These are phyloP conservation scores for Paramormyrops hopkinsi DNA, from an alignment of 2,797 vertebrate species.

Conservation along the genomic window DNA sequence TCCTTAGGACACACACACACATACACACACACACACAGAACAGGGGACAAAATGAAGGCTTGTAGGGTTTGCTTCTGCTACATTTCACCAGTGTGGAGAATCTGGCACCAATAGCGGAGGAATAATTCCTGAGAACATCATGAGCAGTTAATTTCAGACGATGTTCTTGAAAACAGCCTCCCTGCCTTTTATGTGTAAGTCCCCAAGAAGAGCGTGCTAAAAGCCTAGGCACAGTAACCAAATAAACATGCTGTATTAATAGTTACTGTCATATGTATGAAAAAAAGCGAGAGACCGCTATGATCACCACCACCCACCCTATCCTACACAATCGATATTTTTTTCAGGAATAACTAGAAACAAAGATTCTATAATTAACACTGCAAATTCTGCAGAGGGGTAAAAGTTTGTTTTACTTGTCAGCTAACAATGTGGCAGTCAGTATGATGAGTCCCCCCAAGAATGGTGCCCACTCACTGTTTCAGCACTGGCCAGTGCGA, in stretches of 20 bases:
- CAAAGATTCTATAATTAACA: not conserved
- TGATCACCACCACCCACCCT: not conserved
- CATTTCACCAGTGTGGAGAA: not conserved
- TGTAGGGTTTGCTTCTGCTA: not conserved
- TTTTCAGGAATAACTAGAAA: not conserved
- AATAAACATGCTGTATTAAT: not conserved
- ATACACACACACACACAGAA: not conserved
- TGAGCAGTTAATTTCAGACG: not conserved
- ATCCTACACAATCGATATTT: not conserved
- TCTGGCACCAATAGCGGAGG: not conserved
- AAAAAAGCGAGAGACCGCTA: not conserved
- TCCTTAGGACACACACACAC: not conserved
- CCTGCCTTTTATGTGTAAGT: not conserved
- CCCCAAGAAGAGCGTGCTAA: not conserved
- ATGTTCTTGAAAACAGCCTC: not conserved
- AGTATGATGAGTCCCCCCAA: not conserved
- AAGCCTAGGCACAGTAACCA: not conserved
- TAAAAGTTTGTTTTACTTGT: not conserved
- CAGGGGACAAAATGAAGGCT: not conserved
- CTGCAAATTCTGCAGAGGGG: not conserved
- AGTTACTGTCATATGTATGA: not conserved
- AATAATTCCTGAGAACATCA: not conserved
- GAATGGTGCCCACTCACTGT: constrained; percentile 23
- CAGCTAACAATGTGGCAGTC: not conserved
- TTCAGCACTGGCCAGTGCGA: not conserved